Evolutionary conservation across 2,797 vertebrate genomes (phyloP).

Genomic region (Fistularia tabacaria): DNA sequence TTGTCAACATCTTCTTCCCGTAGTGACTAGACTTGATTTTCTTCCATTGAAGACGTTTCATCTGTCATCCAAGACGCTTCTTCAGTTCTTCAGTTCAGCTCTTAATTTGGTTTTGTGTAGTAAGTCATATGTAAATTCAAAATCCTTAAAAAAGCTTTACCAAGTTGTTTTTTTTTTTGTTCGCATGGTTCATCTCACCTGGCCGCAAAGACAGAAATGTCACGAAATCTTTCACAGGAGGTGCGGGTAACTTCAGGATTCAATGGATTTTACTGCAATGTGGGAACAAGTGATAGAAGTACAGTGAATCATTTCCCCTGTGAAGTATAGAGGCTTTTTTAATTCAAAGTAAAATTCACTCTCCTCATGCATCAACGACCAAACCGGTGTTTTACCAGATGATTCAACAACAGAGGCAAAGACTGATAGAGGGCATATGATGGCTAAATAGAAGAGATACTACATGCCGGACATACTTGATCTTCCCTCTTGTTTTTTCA

Average conservation of each 20-base stretch:
- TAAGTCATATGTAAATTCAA: too few species aligned
- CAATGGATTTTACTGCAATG: not conserved
- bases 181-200: not conserved
- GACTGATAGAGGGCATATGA: conserved; percentile 6
- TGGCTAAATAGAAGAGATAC: conserved; percentile 12
- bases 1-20: too few species aligned
- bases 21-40: too few species aligned
- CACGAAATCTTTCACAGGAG: not conserved
- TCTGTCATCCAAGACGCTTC: too few species aligned
- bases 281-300: conserved; percentile 13
- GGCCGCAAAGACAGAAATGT: not conserved
- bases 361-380: conserved; percentile 16
- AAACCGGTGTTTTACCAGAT: conserved; percentile 10
- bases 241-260: not conserved
- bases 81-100: too few species aligned
- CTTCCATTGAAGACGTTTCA: too few species aligned
- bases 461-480: conserved; percentile 27
- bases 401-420: conserved; percentile 5
- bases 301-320: not conserved
- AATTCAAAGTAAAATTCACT: conserved; percentile 23
- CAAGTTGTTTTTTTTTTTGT: too few species aligned
- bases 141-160: too few species aligned
- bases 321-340: conserved; percentile 6
- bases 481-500: conserved; percentile 26
- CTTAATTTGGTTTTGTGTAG: too few species aligned